Evolutionary conservation across 2,113 vertebrate genomes (phyloP), one percentile per base, ranked within the genome.

Genomic region (Nestor notabilis): DNA sequence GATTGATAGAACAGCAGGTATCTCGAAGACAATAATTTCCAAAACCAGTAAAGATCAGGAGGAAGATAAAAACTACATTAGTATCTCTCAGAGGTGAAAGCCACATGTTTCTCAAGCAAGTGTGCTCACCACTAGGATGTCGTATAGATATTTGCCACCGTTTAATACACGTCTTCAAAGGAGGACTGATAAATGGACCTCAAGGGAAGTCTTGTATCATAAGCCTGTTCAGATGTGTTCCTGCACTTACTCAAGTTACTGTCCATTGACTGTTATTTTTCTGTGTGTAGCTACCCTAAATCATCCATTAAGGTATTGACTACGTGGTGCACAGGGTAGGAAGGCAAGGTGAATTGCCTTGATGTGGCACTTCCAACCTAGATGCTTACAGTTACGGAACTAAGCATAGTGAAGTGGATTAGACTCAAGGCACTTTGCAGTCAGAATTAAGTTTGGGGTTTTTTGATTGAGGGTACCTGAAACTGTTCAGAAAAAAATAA

Each of bases 251-350:
- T 46, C 74, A 64, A 2, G 13, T 29, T 19, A 4, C 16, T 53
- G 8, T 3, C 17, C 56, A 15, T 11, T 28, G 15, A 10, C 4
- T n/a, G 27, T 4, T 50, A 19, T 5, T 64, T 74, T 78, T 69
- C 39, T 53, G n/a, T 41, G 1, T 55, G 71, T 53, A 61, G 41
- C 46, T 81, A 53, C 56, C 35, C 17, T n/a, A 52, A 69, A 60
- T 72, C 44, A 64, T 43, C 66, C 56, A 37, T 39, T 31, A 20
- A 47, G 43, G 23, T 49, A 49, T 19, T 2, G 12, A 2, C 13
- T 25, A 5, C 8, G 1, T 5, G 16, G 37, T n/a, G 14, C 43
- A 3, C 8, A 5, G 65, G 11, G 24, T 13, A 1, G 29, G 27
- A 9, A 44, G 46, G 37, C 37, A 55, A 55, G 44, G 19, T 65